Percentiles rank a stretch among this genome's conserved stretches.
phyloP scores from a whole-genome alignment of 2,888 invertebrate genomes.

The Phlogophora meticulosa region DNA sequence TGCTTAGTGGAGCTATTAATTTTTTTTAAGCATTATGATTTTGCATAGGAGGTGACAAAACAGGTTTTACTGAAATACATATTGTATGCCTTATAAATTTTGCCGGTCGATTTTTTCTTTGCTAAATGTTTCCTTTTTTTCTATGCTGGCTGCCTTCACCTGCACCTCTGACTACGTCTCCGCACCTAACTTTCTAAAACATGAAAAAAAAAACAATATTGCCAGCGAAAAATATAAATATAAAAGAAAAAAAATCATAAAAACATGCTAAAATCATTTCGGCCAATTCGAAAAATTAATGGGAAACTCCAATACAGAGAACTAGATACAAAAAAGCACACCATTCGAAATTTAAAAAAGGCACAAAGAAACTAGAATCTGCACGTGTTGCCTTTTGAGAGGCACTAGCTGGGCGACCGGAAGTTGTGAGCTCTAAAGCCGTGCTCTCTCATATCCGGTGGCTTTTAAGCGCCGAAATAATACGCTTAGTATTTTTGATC shows the following conservation, averaged over 20 bases:
- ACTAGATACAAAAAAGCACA: constrained; percentile 40
- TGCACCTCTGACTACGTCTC: too few relatives aligned
- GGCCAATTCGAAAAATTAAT: constrained; percentile 41
- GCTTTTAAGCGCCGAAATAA: constrained; percentile 74
- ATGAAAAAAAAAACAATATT: not conserved
- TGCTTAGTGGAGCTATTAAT: too few relatives aligned
- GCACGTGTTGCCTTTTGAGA: constrained; percentile 79
- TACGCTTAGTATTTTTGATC: constrained; percentile 67
- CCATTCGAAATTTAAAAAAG: constrained; percentile 73
- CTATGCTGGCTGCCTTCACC: too few relatives aligned
- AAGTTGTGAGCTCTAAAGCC: constrained; percentile 74
- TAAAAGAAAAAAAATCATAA: constrained; percentile 16
- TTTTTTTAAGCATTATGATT: too few relatives aligned
- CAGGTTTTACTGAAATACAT: too few relatives aligned
- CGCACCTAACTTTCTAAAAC: not conserved
- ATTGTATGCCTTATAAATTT: too few relatives aligned
- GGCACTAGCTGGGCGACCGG: constrained; percentile 69
- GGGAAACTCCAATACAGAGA: constrained; percentile 19
- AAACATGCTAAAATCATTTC: too few relatives aligned
- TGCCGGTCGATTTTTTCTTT: too few relatives aligned
- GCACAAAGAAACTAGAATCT: constrained; percentile 78
- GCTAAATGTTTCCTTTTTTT: too few relatives aligned
- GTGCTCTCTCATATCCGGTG: constrained; percentile 78
- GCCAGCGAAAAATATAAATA: not conserved
- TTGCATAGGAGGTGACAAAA: too few relatives aligned